Evolutionary conservation across 2,797 vertebrate species (phyloP).

Genomic region (Miichthys miiuy): DNA sequence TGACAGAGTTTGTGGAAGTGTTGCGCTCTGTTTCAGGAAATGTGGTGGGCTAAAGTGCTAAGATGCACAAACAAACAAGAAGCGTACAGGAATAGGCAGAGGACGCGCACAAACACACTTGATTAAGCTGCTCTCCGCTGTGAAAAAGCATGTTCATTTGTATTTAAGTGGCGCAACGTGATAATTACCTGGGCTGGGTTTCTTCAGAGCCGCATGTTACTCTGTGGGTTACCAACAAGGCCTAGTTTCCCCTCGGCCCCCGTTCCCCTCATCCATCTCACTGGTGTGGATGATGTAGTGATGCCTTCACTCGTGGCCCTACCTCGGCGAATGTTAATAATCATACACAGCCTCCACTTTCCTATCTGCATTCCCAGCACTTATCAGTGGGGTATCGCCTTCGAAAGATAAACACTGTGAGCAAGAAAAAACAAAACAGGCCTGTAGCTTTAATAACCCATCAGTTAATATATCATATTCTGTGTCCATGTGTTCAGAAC

Average conservation of each 20-base stretch:
- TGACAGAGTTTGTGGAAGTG: background rate
- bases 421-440: conserved; percentile 33
- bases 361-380: conserved; percentile 55
- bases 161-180: conserved; percentile 61
- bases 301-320: conserved; percentile 65
- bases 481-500: conserved; percentile 9
- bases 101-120: conserved; percentile 35
- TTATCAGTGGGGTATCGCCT: conserved; percentile 46
- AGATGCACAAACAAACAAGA: background rate
- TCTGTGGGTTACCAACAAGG: conserved; percentile 53
- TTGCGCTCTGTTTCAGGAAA: conserved; percentile 30
- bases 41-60: conserved; percentile 16
- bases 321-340: conserved; percentile 72
- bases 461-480: conserved; percentile 40
- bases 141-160: conserved; percentile 65
- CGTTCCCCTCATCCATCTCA: conserved; percentile 66
- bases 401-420: conserved; percentile 33
- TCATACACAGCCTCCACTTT: conserved; percentile 50
- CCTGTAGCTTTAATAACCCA: conserved; percentile 48
- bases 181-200: conserved; percentile 69
- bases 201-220: conserved; percentile 41
- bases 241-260: conserved; percentile 53
- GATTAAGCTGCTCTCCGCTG: conserved; percentile 58
- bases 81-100: background rate
- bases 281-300: conserved; percentile 66